phyloP scores from a whole-genome alignment of 2,888 invertebrate species.

The Galeopsomyia nigrocyanea region DNA sequence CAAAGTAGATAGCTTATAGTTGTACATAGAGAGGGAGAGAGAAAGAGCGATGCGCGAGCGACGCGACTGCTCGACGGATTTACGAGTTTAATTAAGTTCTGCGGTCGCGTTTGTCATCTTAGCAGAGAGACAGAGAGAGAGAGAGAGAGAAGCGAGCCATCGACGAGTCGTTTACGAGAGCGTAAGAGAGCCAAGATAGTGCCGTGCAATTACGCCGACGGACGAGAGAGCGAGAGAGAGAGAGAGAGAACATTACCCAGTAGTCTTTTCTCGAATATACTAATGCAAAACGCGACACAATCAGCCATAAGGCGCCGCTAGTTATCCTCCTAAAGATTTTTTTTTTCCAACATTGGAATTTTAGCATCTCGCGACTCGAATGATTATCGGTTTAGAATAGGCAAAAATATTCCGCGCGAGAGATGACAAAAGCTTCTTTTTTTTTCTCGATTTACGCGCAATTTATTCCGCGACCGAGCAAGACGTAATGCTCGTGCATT shows the following conservation, averaged over 20 bases:
- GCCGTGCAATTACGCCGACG: slow-evolving; percentile 34
- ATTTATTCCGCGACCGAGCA: too few species aligned
- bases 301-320: neutral
- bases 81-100: slow-evolving; percentile 67
- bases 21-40: neutral
- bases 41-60: slow-evolving; percentile 33
- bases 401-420: neutral
- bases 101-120: slow-evolving; percentile 66
- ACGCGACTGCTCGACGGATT: slow-evolving; percentile 58
- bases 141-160: too few species aligned
- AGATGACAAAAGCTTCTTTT: too few species aligned
- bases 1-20: neutral
- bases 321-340: too few species aligned
- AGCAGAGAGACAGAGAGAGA: too few species aligned
- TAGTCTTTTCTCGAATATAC: neutral
- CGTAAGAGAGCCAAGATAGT: slow-evolving; percentile 10
- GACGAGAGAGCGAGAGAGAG: too few species aligned
- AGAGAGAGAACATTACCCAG: slow-evolving; percentile 17
- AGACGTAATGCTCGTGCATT: too few species aligned
- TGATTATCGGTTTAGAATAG: slow-evolving; percentile 16
- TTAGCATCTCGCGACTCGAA: neutral
- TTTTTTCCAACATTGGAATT: slow-evolving; percentile 4
- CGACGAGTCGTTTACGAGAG: slow-evolving; percentile 60
- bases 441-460: too few species aligned
- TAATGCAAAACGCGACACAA: neutral